Conservation (phyloP, 1,140 invertebrate genomes). For the Nautilus pompilius region DNA sequence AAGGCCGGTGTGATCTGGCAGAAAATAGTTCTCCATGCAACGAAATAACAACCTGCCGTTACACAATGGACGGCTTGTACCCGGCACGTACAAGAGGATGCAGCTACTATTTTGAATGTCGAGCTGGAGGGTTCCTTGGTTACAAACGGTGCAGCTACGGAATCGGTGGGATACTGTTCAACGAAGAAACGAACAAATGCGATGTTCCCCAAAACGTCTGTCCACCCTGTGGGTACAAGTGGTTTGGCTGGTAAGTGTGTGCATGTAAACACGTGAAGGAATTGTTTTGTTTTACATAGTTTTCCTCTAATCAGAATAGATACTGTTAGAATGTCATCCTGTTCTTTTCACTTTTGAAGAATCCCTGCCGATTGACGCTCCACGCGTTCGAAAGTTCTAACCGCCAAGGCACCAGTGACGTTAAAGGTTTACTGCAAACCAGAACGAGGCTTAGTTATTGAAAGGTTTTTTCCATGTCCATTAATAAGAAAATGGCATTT, state of each 20-base stretch:
- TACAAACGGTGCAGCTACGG: conserved; percentile 12
- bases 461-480: too few relatives aligned
- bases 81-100: conserved; percentile 15
- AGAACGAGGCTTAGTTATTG: too few relatives aligned
- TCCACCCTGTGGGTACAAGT: conserved; percentile 26
- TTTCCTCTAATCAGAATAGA: too few relatives aligned
- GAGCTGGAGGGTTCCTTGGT: conserved; percentile 7
- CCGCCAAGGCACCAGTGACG: too few relatives aligned
- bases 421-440: too few relatives aligned
- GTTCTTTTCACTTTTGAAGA: too few relatives aligned
- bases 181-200: conserved; percentile 17
- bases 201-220: conserved; percentile 30
- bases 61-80: conserved; percentile 21
- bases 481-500: too few relatives aligned
- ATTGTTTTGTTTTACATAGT: too few relatives aligned
- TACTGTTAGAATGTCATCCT: too few relatives aligned
- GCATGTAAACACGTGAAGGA: too few relatives aligned
- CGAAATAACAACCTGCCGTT: conserved; percentile 8
- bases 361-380: too few relatives aligned
- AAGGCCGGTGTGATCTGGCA: conserved; percentile 16
- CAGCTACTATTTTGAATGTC: conserved; percentile 23
- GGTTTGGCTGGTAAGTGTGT: conserved; percentile 6
- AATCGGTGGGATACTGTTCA: conserved; percentile 26
- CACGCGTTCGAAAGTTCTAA: too few relatives aligned
- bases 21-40: conserved; percentile 21